Evolutionary conservation across 2,113 vertebrate species (phyloP).

Genomic region (Caranx melampygus): DNA sequence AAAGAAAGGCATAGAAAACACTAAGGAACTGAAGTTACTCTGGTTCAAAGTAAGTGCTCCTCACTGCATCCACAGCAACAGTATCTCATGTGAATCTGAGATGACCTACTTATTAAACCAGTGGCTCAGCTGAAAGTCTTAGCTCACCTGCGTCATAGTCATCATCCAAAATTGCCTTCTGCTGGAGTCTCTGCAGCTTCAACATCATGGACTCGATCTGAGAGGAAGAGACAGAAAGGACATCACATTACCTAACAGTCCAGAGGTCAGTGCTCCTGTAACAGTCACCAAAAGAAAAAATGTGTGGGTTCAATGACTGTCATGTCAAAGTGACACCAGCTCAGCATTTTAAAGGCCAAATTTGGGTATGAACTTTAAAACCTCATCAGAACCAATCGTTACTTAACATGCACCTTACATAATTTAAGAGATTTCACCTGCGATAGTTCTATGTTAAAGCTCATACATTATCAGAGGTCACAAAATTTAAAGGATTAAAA

Average conservation of each 20-base stretch:
- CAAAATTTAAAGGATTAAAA: too few relatives aligned
- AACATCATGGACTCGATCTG: constrained; percentile 89
- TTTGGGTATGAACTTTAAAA: constrained; percentile 3
- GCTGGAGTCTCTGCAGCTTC: constrained; percentile 89
- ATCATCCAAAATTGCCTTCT: constrained; percentile 89
- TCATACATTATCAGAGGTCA: too few relatives aligned
- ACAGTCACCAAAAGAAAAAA: constrained; percentile 13
- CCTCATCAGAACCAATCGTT: background rate
- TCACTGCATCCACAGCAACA: background rate
- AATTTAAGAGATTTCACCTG: background rate
- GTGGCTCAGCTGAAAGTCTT: constrained; percentile 22
- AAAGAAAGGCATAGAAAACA: background rate
- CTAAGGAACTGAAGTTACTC: background rate
- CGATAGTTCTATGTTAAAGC: background rate
- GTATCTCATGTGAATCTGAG: background rate
- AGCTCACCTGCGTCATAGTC: constrained; percentile 90
- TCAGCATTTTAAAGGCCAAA: constrained; percentile 25
- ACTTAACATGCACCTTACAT: background rate
- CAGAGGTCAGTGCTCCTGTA: constrained; percentile 27
- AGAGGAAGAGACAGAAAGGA: constrained; percentile 24
- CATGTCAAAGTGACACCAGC: constrained; percentile 20
- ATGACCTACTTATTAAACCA: constrained; percentile 25
- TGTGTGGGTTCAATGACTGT: constrained; percentile 32
- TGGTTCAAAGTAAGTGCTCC: background rate
- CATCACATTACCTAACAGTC: constrained; percentile 30